Percentiles rank a stretch among this genome's conserved stretches.
Evolutionary conservation across 2,797 vertebrate genomes (phyloP).

Genomic region (Columba guinea): DNA sequence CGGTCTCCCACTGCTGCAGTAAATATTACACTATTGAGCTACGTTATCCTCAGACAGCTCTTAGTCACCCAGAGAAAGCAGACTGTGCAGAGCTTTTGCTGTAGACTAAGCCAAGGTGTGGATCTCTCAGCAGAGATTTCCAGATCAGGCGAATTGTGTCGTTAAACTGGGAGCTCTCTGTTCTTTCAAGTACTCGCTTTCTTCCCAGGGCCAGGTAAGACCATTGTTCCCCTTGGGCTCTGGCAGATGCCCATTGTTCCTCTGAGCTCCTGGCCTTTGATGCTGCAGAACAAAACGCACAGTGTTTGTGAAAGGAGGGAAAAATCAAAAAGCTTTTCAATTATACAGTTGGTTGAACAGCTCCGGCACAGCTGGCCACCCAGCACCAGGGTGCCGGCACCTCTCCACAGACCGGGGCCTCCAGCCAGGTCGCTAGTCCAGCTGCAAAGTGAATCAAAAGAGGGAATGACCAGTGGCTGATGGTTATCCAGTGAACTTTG

Average conservation of each 20-base stretch:
- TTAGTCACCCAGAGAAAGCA: background rate
- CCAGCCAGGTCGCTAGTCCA: background rate
- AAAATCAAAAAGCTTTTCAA: slow-evolving; percentile 33
- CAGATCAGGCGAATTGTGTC: slow-evolving; percentile 37
- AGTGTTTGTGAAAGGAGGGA: slow-evolving; percentile 53
- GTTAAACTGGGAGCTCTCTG: slow-evolving; percentile 37
- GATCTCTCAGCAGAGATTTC: slow-evolving; percentile 13
- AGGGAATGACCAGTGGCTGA: background rate
- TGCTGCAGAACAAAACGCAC: slow-evolving; percentile 53
- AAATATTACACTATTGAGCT: background rate
- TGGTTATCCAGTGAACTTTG: background rate
- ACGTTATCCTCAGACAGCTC: background rate
- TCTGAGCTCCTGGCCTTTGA: slow-evolving; percentile 14
- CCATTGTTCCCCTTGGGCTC: slow-evolving; percentile 46
- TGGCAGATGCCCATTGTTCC: slow-evolving; percentile 41
- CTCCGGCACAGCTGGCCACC: background rate
- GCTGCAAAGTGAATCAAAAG: background rate
- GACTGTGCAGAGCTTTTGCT: too few relatives aligned
- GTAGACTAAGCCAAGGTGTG: background rate
- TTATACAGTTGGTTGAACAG: slow-evolving; percentile 45
- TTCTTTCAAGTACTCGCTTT: slow-evolving; percentile 30
- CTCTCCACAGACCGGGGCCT: background rate
- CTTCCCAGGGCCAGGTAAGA: background rate
- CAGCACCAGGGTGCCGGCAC: background rate
- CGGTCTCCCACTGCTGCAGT: background rate